Evolutionary conservation across 2,888 invertebrate genomes (phyloP).

Genomic region (Rambutsinella grinnellia): DNA sequence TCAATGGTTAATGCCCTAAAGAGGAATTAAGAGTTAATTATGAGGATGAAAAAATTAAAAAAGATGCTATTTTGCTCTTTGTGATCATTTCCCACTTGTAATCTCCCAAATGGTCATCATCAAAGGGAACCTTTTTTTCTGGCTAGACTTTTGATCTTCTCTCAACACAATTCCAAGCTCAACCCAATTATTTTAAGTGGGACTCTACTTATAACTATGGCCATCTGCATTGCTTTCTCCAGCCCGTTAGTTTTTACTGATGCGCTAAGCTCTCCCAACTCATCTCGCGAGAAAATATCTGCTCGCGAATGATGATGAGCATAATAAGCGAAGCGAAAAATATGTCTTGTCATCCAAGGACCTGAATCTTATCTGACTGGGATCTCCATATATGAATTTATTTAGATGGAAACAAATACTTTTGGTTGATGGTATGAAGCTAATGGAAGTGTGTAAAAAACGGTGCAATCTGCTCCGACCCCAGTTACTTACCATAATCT

Average conservation of each 20-base stretch:
- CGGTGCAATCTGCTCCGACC: neutral
- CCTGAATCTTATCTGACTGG: too few species aligned
- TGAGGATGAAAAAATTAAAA: conserved; percentile 10
- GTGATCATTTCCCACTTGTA: too few species aligned
- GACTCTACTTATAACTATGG: conserved; percentile 7
- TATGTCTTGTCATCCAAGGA: too few species aligned
- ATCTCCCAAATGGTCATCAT: neutral
- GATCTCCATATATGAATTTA: neutral
- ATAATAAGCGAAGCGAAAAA: neutral
- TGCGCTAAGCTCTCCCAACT: neutral
- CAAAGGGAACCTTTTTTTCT: neutral
- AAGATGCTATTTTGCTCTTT: too few species aligned
- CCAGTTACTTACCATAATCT: conserved; percentile 63
- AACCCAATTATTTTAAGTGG: conserved; percentile 44
- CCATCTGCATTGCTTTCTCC: conserved; percentile 3
- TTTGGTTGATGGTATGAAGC: too few species aligned
- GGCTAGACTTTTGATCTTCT: neutral
- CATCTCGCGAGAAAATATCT: neutral
- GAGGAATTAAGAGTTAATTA: conserved; percentile 51
- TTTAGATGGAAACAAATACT: neutral
- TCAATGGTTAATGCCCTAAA: conserved; percentile 70
- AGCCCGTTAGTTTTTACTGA: neutral
- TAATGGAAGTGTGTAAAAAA: too few species aligned
- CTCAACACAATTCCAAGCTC: neutral
- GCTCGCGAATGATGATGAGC: neutral